Evolutionary conservation across 2,113 vertebrate genomes (phyloP).

Genomic region (Probosciger aterrimus): DNA sequence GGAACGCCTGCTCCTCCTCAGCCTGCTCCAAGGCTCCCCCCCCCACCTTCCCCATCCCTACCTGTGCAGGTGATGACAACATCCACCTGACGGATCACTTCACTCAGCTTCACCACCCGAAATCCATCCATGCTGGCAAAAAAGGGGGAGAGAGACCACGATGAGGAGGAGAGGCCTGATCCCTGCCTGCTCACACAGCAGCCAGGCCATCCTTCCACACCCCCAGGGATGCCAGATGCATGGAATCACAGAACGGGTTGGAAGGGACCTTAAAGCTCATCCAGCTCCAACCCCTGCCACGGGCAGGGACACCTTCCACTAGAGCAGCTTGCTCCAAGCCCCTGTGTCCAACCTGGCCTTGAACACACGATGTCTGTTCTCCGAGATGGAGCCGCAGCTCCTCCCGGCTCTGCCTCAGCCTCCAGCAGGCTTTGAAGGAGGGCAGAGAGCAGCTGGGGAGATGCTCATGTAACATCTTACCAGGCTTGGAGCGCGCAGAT

Average conservation of each 20-base stretch:
- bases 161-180: neutral
- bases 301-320: neutral
- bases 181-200: neutral
- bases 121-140: constrained; percentile 94
- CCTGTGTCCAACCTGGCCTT: neutral
- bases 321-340: neutral
- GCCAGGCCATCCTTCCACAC: neutral
- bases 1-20: neutral
- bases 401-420: neutral
- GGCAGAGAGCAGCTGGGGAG: neutral
- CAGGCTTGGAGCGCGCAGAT: constrained; percentile 97
- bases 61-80: constrained; percentile 99
- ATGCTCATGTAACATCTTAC: constrained; percentile 68
- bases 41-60: neutral
- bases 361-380: accelerated
- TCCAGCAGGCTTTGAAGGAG: neutral
- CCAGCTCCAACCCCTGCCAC: neutral
- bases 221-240: neutral
- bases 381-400: neutral
- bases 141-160: neutral
- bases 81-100: constrained; percentile 96
- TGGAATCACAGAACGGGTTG: neutral
- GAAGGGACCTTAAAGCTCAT: neutral
- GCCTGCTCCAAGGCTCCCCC: neutral
- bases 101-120: constrained; percentile 94